These are phyloP conservation scores for Pipra filicauda DNA, from an alignment of 2,113 vertebrate genomes.

Conservation along the genomic window DNA sequence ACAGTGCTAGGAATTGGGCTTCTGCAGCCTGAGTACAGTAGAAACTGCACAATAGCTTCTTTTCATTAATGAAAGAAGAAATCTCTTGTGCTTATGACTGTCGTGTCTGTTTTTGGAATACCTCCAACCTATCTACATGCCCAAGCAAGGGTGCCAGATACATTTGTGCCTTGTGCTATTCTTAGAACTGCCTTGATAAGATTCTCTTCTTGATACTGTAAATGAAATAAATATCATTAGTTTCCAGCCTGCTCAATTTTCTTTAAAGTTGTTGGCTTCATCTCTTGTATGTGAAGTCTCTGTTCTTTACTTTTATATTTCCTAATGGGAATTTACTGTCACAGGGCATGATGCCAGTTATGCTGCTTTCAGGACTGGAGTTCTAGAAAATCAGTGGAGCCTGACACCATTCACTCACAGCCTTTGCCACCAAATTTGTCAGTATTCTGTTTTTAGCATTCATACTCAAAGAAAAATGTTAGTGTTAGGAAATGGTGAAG, in stretches of 20 bases:
- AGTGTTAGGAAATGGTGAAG: background rate
- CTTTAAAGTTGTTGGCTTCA: background rate
- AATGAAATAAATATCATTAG: background rate
- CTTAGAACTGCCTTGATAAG: constrained; percentile 6
- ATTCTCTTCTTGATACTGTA: background rate
- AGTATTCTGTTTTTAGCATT: background rate
- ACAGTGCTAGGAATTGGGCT: constrained; percentile 51
- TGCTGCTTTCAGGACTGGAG: background rate
- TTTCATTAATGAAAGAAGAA: constrained; percentile 65
- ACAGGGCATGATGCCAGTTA: background rate
- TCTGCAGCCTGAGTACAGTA: constrained; percentile 43
- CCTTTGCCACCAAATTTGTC: background rate
- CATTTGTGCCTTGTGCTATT: constrained; percentile 10
- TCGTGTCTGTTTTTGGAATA: constrained; percentile 15
- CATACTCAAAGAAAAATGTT: background rate
- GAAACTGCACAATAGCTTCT: constrained; percentile 48
- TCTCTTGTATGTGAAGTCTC: background rate
- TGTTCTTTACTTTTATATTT: background rate
- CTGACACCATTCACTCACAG: background rate
- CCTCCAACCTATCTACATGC: constrained; percentile 19
- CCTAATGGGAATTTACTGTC: background rate
- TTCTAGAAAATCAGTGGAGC: background rate
- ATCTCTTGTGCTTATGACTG: constrained; percentile 62
- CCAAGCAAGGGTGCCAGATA: background rate
- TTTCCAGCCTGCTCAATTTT: background rate